Conservation (phyloP, 1,140 invertebrate genomes). For the Triops longicaudatus region DNA sequence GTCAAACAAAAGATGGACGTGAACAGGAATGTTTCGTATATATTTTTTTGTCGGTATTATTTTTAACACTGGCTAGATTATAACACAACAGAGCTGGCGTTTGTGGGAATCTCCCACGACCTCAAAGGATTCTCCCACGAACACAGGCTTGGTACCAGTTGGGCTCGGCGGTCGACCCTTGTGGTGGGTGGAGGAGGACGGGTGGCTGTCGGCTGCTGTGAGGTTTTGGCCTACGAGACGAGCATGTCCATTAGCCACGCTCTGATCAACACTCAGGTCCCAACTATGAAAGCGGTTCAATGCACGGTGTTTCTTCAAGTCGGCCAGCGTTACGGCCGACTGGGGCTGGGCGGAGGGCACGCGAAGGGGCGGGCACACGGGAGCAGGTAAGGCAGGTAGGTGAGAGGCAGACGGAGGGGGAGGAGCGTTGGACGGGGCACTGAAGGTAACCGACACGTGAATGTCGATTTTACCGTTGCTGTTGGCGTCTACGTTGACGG, state of each 20-base stretch:
- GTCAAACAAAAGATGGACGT: background rate
- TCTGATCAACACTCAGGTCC: background rate
- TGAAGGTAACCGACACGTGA: conserved; percentile 60
- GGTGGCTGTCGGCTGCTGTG: background rate
- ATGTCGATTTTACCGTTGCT: conserved; percentile 82
- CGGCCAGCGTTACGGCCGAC: conserved; percentile 55
- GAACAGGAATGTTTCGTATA: conserved; percentile 2
- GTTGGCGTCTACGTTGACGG: conserved; percentile 26
- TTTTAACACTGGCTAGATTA: background rate
- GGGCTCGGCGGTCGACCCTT: background rate
- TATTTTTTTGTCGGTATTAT: background rate
- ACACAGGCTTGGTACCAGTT: background rate
- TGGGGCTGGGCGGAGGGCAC: conserved; percentile 13
- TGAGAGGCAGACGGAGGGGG: conserved; percentile 22
- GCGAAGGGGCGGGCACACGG: conserved; percentile 29
- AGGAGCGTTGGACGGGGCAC: conserved; percentile 36
- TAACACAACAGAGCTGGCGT: background rate
- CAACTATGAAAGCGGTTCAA: conserved; percentile 49
- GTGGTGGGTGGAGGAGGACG: background rate
- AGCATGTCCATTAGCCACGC: conserved; percentile 9
- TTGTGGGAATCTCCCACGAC: background rate
- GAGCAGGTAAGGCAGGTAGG: conserved; percentile 12
- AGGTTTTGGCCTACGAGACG: background rate
- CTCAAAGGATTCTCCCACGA: conserved; percentile 8
- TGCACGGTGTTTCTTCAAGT: conserved; percentile 79